Evolutionary conservation across 2,888 invertebrate genomes (phyloP).

Genomic region (Scaptomyza cyrtandrae): DNA sequence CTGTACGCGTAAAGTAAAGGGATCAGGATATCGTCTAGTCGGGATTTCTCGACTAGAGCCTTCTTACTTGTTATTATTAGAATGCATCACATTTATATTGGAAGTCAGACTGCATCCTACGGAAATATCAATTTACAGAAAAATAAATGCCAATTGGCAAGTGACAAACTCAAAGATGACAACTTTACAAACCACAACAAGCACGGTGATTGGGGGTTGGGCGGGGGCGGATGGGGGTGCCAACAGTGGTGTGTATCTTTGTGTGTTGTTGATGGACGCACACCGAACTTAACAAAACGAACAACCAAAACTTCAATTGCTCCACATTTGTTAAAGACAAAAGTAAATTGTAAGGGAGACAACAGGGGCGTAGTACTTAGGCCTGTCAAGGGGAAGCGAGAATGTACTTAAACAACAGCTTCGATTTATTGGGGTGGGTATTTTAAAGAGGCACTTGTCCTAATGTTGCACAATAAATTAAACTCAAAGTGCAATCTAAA

Average conservation of each 20-base stretch:
- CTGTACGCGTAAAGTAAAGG: too few species aligned
- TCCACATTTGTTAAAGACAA: constrained; percentile 57
- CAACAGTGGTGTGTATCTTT: constrained; percentile 4
- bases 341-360: constrained; percentile 20
- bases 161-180: constrained; percentile 53
- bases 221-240: neutral
- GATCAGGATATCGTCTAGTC: too few species aligned
- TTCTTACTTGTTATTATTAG: too few species aligned
- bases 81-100: constrained; percentile 33
- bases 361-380: constrained; percentile 21
- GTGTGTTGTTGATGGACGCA: constrained; percentile 31
- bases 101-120: constrained; percentile 40
- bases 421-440: neutral
- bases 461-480: neutral
- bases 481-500: neutral
- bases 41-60: too few species aligned
- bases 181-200: constrained; percentile 21
- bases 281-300: constrained; percentile 19
- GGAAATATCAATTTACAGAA: constrained; percentile 70
- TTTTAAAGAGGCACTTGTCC: too few species aligned
- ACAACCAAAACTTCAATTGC: constrained; percentile 54
- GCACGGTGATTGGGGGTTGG: neutral
- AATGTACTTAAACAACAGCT: too few species aligned
- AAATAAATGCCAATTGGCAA: constrained; percentile 66
- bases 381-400: neutral